These are phyloP conservation scores for Anguilla pacifica DNA, from an alignment of 2,797 vertebrate genomes.

Conservation along the genomic window DNA sequence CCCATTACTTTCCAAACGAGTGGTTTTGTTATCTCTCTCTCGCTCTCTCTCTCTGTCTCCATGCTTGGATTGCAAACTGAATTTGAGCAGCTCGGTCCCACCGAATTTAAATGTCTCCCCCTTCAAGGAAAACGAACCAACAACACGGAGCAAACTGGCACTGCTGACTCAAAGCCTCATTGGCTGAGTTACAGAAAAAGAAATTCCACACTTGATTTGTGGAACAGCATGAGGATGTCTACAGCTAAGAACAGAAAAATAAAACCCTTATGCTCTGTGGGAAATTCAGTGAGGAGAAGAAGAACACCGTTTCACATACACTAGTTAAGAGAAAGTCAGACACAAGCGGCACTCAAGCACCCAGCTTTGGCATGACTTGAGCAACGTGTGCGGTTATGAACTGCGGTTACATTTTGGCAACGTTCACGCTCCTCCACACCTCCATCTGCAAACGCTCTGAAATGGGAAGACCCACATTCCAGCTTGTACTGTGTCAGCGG, in stretches of 20 bases:
- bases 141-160: background rate
- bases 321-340: background rate
- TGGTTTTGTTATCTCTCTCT: background rate
- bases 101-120: background rate
- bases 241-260: background rate
- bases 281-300: background rate
- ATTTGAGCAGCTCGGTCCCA: background rate
- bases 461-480: background rate
- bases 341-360: no score
- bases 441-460: background rate
- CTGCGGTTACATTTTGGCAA: background rate
- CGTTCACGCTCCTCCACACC: background rate
- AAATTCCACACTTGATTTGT: background rate
- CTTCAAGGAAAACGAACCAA: background rate
- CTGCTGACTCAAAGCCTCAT: background rate
- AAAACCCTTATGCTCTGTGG: background rate
- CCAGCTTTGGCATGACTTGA: no score
- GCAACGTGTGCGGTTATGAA: background rate
- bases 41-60: background rate
- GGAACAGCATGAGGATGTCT: background rate
- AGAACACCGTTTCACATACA: background rate
- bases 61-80: background rate
- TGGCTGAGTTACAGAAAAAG: background rate
- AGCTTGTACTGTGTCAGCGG: background rate
- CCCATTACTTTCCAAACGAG: background rate